Base-by-base conservation (phyloP, 2,888 invertebrate species). In the Abscondita cerata region DNA sequence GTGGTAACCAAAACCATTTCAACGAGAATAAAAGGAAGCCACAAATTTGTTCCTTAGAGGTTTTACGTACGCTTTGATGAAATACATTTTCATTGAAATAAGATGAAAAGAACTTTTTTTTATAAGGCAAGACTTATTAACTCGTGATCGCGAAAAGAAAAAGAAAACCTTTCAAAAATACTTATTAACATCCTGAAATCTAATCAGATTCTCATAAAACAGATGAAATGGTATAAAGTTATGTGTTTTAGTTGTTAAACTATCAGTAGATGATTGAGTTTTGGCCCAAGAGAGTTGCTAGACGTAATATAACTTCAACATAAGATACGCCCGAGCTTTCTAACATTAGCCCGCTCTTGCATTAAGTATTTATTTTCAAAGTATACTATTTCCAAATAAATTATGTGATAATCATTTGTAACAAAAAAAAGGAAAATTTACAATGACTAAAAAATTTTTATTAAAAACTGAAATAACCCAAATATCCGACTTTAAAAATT, bases 11-110 rank as follows among this genome's bases (percentile, higher is more conserved):
- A 34, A 51, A 60, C 55, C 54, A 54, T 60, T 60, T 60, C 51
- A 54, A 15, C 36, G 60, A 36, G 36, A 48, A 50, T 31, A 40
- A 47, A 59, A 53, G 47, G 59, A 53, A 59, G 38, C 57, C 57
- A 57, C 25, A 25, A 25, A 25, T 25, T 25, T 4, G 25, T 25
- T 25, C 59, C 36, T 58, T 44, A 52, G 44, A 47, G 46, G 52
- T 38, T 52, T 46, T 36, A 47, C 34, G 33, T 54, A 44, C 31
- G 13, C 25, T 41, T 31, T 11, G 25, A 25, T 25, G 6, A 40
- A 40, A 11, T 40, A 40, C 40, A 12, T 8, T 40, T 8, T 40
- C 15, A 40, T 15, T 40, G 15, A 16, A 41, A 16, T 15, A 41
- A 41, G 41, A 41, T 41, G 41, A 41, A 41, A 41, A 48, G 13